Conservation (phyloP, 2,888 invertebrate species). For the Holacanthella duospinosa region DNA sequence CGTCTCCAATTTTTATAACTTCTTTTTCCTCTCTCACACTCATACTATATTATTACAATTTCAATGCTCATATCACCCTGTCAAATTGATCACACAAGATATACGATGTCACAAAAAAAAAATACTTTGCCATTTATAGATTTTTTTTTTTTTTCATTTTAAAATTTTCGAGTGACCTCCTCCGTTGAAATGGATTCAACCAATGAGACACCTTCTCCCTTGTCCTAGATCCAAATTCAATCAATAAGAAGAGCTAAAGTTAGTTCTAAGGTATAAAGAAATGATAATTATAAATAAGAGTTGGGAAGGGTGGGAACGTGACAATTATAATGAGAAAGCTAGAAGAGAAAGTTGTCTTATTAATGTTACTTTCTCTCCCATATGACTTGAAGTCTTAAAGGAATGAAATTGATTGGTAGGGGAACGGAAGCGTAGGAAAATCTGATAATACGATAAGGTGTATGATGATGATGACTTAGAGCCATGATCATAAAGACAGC, state of each 20-base stretch:
- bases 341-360: constrained; percentile 1
- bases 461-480: constrained; percentile 13
- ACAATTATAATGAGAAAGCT: constrained; percentile 4
- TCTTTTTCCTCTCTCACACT: neutral
- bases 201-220: neutral
- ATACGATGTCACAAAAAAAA: neutral
- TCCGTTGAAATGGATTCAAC: neutral
- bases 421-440: neutral
- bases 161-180: neutral
- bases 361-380: neutral
- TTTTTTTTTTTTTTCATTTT: neutral
- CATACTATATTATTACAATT: neutral
- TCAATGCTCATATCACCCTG: neutral
- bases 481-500: neutral
- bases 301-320: too few relatives aligned
- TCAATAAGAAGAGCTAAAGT: too few relatives aligned
- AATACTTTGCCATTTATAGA: too few relatives aligned
- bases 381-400: neutral
- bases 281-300: too few relatives aligned
- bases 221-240: too few relatives aligned
- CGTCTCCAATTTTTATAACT: constrained; percentile 6
- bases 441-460: constrained; percentile 4
- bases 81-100: neutral
- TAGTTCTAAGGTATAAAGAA: too few relatives aligned
- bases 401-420: neutral